A percentile compares a stretch with the other conserved stretches of the same genome.
Conservation (phyloP, 2,888 invertebrate genomes). For the Heliconius erato region DNA sequence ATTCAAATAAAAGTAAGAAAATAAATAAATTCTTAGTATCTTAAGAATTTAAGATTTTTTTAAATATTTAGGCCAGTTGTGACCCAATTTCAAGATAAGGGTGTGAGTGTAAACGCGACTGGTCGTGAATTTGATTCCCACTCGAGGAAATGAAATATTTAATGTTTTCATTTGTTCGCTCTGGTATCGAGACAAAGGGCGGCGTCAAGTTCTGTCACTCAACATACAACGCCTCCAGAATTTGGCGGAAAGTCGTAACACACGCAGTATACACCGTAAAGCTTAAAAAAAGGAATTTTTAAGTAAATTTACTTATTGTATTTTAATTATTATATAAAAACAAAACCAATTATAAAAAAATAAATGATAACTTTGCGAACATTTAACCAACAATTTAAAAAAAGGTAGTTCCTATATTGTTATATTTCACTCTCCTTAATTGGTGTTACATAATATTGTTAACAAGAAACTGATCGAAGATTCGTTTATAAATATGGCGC, state of each 20-base stretch:
- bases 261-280: no score
- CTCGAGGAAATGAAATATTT: neutral
- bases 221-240: no score
- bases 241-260: no score
- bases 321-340: neutral
- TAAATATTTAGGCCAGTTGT: no score
- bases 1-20: no score
- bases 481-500: conserved; percentile 44
- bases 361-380: neutral
- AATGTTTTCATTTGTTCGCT: no score
- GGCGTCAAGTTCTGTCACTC: no score
- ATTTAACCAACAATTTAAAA: neutral
- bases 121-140: neutral
- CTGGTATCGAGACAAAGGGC: no score
- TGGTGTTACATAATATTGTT: conserved; percentile 36
- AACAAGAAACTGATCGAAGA: conserved; percentile 46
- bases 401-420: neutral
- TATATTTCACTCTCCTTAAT: conserved; percentile 9
- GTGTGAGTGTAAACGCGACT: neutral
- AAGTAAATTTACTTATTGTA: no score
- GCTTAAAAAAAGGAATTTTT: no score
- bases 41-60: neutral
- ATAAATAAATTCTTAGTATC: neutral
- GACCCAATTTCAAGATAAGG: no score
- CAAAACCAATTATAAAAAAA: neutral